These are phyloP conservation scores for Autographa gamma DNA, from an alignment of 2,888 invertebrate genomes.

Conservation along the genomic window DNA sequence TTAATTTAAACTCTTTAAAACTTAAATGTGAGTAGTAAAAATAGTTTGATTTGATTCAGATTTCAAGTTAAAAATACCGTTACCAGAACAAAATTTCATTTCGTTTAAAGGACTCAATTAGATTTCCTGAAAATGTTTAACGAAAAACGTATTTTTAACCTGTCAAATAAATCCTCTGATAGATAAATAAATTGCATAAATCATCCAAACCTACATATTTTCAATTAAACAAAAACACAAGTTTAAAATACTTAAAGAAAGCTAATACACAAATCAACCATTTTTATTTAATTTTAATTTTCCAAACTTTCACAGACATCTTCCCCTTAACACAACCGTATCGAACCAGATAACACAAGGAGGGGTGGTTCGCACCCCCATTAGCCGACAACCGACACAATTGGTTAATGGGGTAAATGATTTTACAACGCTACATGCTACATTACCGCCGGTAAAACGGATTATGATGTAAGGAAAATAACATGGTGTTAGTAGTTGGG, in stretches of 20 bases:
- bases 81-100: no score
- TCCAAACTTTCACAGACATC: not conserved
- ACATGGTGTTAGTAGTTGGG: not conserved
- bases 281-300: no score
- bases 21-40: no score
- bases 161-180: no score
- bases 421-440: slow-evolving; percentile 49
- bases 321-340: slow-evolving; percentile 45
- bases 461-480: not conserved
- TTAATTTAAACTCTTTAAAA: not conserved
- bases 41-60: no score
- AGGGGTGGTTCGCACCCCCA: slow-evolving; percentile 55
- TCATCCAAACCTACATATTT: no score
- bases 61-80: no score
- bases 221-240: not conserved
- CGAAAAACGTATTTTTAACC: no score
- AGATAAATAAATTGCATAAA: no score
- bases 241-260: not conserved
- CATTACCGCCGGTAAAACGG: slow-evolving; percentile 27
- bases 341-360: slow-evolving; percentile 33
- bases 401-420: slow-evolving; percentile 54
- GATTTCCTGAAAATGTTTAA: no score
- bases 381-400: slow-evolving; percentile 54
- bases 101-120: no score
- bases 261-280: not conserved